Conservation (phyloP, 2,888 invertebrate species). For the Dastarcus helophoroides region DNA sequence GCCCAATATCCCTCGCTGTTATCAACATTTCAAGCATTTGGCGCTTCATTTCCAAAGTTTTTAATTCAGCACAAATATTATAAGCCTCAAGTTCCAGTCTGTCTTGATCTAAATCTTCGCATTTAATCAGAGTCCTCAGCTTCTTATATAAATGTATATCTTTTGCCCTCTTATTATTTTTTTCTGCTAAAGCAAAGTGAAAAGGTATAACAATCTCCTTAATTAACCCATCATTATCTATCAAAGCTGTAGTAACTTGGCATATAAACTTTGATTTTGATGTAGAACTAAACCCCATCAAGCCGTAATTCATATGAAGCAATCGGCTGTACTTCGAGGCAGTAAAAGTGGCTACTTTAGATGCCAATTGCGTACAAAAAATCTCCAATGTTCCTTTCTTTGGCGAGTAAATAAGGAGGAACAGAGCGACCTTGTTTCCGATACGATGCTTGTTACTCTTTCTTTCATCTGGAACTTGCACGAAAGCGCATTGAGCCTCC, state of each 20-base stretch:
- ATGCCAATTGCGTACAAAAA: conserved; percentile 82
- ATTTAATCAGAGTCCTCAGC: conserved; percentile 52
- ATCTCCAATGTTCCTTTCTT: conserved; percentile 88
- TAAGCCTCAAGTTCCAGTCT: conserved; percentile 42
- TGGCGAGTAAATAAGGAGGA: conserved; percentile 87
- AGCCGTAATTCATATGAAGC: conserved; percentile 67
- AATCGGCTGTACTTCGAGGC: conserved; percentile 76
- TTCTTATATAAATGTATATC: conserved; percentile 80
- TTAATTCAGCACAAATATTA: conserved; percentile 49
- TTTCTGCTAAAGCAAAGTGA: conserved; percentile 79
- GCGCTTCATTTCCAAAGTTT: conserved; percentile 58
- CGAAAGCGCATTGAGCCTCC: conserved; percentile 90
- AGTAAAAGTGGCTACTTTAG: conserved; percentile 81
- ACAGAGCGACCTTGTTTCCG: conserved; percentile 51
- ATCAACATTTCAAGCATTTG: conserved; percentile 62
- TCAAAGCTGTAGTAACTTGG: conserved; percentile 61
- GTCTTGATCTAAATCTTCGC: conserved; percentile 34
- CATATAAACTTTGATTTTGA: conserved; percentile 45
- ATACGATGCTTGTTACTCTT: conserved; percentile 25
- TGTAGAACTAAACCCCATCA: conserved; percentile 57
- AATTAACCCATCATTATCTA: conserved; percentile 73
- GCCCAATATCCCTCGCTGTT: conserved; percentile 50
- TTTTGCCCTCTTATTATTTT: conserved; percentile 74
- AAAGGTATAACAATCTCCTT: conserved; percentile 82
- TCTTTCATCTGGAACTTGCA: conserved; percentile 64